Conservation (phyloP, 2,888 invertebrate genomes). For the Stratiomys singularior region DNA sequence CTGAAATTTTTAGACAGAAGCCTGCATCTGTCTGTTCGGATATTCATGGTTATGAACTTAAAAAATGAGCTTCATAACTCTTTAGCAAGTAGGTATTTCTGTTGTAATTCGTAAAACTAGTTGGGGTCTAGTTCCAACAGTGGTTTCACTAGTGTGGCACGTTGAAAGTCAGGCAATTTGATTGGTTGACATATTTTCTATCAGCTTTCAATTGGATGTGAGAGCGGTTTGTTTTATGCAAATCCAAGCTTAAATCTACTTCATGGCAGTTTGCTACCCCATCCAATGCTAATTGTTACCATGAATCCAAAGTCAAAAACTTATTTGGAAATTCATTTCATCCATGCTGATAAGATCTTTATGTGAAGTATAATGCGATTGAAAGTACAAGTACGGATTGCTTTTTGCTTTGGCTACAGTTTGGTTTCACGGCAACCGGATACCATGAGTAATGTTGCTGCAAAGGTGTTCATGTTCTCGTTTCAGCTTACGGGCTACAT, state of each 20-base stretch:
- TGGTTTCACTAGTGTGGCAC: no score
- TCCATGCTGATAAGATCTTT: neutral
- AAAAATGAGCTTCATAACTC: no score
- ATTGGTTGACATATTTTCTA: no score
- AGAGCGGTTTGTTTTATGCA: no score
- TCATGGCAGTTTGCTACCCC: no score
- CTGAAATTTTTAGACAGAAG: neutral
- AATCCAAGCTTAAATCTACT: no score
- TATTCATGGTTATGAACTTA: neutral
- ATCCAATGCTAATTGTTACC: no score
- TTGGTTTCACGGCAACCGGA: neutral
- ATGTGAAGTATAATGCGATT: neutral
- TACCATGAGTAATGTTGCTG: neutral
- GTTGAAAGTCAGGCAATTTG: no score
- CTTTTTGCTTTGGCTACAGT: neutral
- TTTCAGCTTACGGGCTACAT: neutral
- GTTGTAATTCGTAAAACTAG: no score
- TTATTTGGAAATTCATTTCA: slow-evolving; percentile 2
- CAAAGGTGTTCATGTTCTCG: neutral
- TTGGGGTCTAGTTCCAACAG: no score
- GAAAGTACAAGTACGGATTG: neutral
- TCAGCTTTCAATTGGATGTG: no score
- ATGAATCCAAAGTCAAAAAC: neutral
- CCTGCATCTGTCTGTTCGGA: slow-evolving; percentile 6
- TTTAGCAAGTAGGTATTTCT: no score